Conservation (phyloP, 1,140 invertebrate genomes). For the Procambarus clarkii region DNA sequence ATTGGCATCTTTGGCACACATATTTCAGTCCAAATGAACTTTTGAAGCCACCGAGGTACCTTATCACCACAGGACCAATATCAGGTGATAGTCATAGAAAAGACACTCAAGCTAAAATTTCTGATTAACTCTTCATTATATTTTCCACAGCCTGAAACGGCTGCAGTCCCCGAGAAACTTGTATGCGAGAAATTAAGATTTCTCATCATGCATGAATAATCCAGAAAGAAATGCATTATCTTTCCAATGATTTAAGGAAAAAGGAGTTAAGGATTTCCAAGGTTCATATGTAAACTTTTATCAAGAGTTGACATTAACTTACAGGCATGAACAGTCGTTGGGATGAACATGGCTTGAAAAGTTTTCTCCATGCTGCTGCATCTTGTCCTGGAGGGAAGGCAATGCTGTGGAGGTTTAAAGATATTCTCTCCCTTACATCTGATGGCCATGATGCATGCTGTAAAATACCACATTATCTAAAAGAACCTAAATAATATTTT, state of each 20-base stretch:
- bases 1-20: too few species aligned
- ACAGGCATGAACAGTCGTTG: not conserved
- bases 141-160: too few species aligned
- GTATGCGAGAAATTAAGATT: not conserved
- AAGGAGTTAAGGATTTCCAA: not conserved
- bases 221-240: not conserved
- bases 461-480: not conserved
- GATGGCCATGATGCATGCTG: not conserved
- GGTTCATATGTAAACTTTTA: too few species aligned
- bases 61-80: too few species aligned
- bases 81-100: too few species aligned
- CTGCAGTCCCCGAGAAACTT: too few species aligned
- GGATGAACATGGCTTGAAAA: slow-evolving; percentile 57
- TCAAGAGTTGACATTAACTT: too few species aligned
- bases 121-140: too few species aligned
- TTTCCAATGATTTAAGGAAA: not conserved
- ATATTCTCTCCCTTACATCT: slow-evolving; percentile 13
- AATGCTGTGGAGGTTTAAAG: slow-evolving; percentile 44
- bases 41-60: too few species aligned
- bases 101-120: too few species aligned
- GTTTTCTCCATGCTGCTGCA: slow-evolving; percentile 46
- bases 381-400: slow-evolving; percentile 53
- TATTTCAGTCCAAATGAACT: too few species aligned
- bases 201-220: not conserved
- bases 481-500: too few species aligned